phyloP scores from a whole-genome alignment of 2,888 invertebrate genomes.

The Tupiocoris notatus region DNA sequence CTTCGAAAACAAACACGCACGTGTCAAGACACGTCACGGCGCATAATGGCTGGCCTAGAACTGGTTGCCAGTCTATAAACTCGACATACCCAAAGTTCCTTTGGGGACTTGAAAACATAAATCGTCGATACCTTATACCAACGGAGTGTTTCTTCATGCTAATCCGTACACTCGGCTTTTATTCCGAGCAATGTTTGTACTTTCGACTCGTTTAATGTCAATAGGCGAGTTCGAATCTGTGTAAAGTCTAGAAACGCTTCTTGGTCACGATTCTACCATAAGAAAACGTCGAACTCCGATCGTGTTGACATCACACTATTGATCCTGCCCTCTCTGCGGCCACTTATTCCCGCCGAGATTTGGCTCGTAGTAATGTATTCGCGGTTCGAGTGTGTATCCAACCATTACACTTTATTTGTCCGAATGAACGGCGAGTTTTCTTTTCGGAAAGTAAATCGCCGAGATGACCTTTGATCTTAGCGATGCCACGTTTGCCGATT shows the following conservation, averaged over 20 bases:
- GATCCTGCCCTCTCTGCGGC: background rate
- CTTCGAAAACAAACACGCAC: background rate
- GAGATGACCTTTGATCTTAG: no score
- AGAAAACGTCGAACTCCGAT: background rate
- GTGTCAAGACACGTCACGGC: background rate
- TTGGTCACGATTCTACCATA: background rate
- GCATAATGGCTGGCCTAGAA: background rate
- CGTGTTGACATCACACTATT: background rate
- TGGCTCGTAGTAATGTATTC: constrained; percentile 7
- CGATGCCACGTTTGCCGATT: no score
- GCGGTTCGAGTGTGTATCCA: constrained; percentile 14
- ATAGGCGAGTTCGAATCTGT: background rate
- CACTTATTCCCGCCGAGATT: background rate
- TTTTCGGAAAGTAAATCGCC: no score
- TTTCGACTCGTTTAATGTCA: constrained; percentile 1
- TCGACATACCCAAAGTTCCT: background rate
- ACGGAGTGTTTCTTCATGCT: constrained; percentile 28
- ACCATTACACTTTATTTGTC: constrained; percentile 22
- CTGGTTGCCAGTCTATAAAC: no score
- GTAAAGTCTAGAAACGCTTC: background rate
- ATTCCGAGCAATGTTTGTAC: constrained; percentile 20
- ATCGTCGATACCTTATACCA: background rate
- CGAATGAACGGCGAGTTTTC: constrained; percentile 17
- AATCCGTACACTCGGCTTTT: constrained; percentile 18
- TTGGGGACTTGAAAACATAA: background rate